Evolutionary conservation across 2,113 vertebrate genomes (phyloP).

Genomic region (Elaphurus davidianus): DNA sequence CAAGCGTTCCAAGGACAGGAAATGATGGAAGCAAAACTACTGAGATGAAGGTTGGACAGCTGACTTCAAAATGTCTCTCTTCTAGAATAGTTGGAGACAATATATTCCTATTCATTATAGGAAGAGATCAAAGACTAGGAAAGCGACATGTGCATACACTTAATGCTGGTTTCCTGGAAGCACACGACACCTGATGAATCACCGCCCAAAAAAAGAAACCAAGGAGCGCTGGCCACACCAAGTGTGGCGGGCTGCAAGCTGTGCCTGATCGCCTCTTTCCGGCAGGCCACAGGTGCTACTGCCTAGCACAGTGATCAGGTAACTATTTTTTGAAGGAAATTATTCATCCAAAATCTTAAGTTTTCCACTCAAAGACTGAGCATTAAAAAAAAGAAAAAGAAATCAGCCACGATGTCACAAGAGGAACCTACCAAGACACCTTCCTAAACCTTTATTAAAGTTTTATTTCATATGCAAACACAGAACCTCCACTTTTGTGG

Average conservation of each 20-base stretch:
- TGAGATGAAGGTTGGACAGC: not conserved
- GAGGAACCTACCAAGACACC: not conserved
- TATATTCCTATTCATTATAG: not conserved
- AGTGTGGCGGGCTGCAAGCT: not conserved
- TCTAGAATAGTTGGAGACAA: not conserved
- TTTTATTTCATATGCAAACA: not conserved
- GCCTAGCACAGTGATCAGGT: not conserved
- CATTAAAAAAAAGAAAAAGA: not conserved
- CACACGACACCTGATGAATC: conserved; percentile 6
- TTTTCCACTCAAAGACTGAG: not conserved
- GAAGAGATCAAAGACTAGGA: not conserved
- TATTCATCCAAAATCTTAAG: not conserved
- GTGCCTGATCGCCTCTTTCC: not conserved
- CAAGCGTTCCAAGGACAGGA: not conserved
- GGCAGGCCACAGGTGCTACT: not conserved
- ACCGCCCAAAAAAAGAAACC: conserved; percentile 16
- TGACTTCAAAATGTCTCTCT: not conserved
- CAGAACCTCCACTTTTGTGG: not conserved
- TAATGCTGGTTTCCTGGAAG: not conserved
- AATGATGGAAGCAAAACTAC: not conserved
- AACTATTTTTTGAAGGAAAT: not conserved
- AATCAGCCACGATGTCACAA: not conserved
- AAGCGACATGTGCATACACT: not conserved
- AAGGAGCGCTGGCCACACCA: not conserved
- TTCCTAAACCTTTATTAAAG: not conserved